Conservation (phyloP, 2,797 vertebrate species). For the Harpagifer antarcticus region DNA sequence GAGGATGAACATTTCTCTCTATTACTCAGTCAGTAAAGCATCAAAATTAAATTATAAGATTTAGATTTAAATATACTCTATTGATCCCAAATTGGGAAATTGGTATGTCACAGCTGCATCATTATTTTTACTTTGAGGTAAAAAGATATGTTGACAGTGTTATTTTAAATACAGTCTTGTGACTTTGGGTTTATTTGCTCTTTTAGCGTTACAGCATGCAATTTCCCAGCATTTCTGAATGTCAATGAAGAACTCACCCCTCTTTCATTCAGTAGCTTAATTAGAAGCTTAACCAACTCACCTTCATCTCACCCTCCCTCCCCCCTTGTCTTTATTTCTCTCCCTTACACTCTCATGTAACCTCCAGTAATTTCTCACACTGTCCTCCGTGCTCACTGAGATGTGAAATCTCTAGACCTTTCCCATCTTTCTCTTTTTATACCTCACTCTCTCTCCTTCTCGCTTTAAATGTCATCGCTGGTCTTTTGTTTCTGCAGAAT, state of each 20-base stretch:
- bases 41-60: too few relatives aligned
- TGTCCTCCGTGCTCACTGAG: conserved; percentile 51
- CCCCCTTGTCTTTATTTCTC: conserved; percentile 10
- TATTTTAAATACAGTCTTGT: background rate
- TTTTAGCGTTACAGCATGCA: background rate
- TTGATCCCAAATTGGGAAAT: too few relatives aligned
- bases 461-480: conserved; percentile 43
- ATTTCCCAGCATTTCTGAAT: background rate
- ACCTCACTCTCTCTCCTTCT: conserved; percentile 4
- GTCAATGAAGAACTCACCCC: conserved; percentile 16
- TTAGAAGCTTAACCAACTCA: conserved; percentile 38
- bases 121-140: too few relatives aligned
- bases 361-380: conserved; percentile 49
- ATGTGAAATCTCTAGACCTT: conserved; percentile 51
- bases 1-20: too few relatives aligned
- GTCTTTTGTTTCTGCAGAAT: conserved; percentile 78
- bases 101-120: too few relatives aligned
- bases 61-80: too few relatives aligned
- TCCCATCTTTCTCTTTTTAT: conserved; percentile 22
- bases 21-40: too few relatives aligned
- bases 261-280: background rate
- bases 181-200: too few relatives aligned
- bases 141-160: too few relatives aligned
- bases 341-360: conserved; percentile 50
- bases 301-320: conserved; percentile 10